Conservation (phyloP, 2,797 vertebrate genomes). For the Myripristis murdjan region DNA sequence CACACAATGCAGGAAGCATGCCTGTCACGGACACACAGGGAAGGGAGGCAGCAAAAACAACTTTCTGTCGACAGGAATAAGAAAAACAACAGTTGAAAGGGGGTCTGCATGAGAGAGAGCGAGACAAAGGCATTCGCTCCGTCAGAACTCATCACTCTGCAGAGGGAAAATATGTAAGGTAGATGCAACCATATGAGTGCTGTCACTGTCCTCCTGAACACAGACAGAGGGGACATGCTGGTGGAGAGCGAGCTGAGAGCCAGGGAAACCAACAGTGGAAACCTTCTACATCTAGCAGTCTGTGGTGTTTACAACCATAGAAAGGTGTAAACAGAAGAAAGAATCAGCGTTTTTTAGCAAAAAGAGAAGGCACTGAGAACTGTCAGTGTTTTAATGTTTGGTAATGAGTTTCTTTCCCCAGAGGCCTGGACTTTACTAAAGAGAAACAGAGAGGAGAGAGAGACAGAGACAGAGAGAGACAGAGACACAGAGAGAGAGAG, state of each 20-base stretch:
- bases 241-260: conserved; percentile 57
- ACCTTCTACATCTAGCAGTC: conserved; percentile 43
- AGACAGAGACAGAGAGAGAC: too few relatives aligned
- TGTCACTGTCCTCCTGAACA: conserved; percentile 76
- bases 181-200: conserved; percentile 75
- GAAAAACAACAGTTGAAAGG: conserved; percentile 83
- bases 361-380: conserved; percentile 37
- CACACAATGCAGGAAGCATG: conserved; percentile 78
- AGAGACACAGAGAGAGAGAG: too few relatives aligned
- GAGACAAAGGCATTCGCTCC: conserved; percentile 74
- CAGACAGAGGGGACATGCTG: conserved; percentile 63
- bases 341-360: conserved; percentile 62
- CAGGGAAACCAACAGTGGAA: conserved; percentile 56
- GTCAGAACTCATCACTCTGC: conserved; percentile 80
- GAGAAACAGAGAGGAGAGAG: conserved; percentile 61
- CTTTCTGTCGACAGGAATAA: conserved; percentile 84
- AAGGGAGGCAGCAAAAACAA: conserved; percentile 83
- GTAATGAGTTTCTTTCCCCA: conserved; percentile 67
- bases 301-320: conserved; percentile 39
- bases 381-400: conserved; percentile 61
- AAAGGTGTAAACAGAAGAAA: conserved; percentile 55
- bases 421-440: conserved; percentile 65
- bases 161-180: conserved; percentile 72
- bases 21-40: conserved; percentile 79
- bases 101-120: conserved; percentile 72